Percentiles rank a stretch among this genome's conserved stretches.
Conservation (phyloP, 2,888 invertebrate species). For the Spodoptera exigua region DNA sequence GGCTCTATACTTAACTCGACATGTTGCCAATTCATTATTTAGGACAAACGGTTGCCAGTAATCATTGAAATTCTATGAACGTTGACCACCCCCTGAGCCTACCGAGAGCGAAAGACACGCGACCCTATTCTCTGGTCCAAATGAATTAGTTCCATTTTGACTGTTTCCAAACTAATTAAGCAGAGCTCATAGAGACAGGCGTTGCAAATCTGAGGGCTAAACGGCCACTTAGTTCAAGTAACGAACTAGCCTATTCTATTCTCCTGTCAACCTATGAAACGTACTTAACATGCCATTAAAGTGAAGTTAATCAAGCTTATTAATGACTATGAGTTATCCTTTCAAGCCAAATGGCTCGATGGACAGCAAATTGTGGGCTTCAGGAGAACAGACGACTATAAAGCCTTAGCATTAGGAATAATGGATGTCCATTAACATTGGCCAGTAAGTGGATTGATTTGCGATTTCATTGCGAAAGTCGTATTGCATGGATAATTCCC, state of each 20-base stretch:
- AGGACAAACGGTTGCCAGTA: conserved; percentile 16
- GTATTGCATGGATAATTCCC: conserved; percentile 45
- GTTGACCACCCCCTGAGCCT: too few relatives aligned
- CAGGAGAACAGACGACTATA: conserved; percentile 12
- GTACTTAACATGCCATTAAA: conserved; percentile 20
- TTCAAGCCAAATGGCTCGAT: conserved; percentile 13
- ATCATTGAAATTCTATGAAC: neutral
- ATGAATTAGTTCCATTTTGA: too few relatives aligned
- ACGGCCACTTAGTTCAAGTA: too few relatives aligned
- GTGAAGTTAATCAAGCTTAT: conserved; percentile 27
- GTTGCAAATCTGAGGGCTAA: too few relatives aligned
- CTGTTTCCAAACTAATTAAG: too few relatives aligned
- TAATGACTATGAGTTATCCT: conserved; percentile 37
- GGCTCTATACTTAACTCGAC: conserved; percentile 44
- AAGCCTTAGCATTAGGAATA: conserved; percentile 42
- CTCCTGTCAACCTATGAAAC: neutral
- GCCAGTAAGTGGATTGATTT: conserved; percentile 45
- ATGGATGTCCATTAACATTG: conserved; percentile 46
- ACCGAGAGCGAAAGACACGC: too few relatives aligned
- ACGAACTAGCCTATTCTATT: neutral
- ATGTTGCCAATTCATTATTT: conserved; percentile 38
- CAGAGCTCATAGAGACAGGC: too few relatives aligned
- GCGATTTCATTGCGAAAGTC: conserved; percentile 37
- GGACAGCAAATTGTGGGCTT: conserved; percentile 19
- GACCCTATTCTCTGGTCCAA: too few relatives aligned